Base-by-base conservation (phyloP, 2,113 vertebrate genomes). In the Thunnus maccoyii region DNA sequence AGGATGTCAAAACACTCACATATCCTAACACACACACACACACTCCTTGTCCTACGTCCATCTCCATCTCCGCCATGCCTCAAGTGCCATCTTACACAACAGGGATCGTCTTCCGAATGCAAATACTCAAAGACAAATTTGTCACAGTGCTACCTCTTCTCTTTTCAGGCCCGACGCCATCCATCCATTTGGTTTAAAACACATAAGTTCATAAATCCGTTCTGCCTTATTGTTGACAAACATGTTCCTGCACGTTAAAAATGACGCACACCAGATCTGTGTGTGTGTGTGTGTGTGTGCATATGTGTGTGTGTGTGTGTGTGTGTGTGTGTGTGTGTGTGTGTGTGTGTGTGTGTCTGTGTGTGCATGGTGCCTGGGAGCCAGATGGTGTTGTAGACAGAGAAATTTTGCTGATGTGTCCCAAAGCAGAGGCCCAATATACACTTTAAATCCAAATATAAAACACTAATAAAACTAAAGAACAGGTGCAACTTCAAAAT, bases 31-130 rank as follows among this genome's bases (percentile, higher is more conserved):
- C 57, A 76, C 57, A 50, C 52, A 72, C 52, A 64, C 52, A 54
- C 50, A 25, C 46, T 25, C 62, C 46, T 58, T 22, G 18, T 63
- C 67, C 72, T 80, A 55, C 60, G 73, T 88, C 64, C 60, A 76
- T 88, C 64, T 71, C 48, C 71, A 58, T 69, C 30, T 61, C 55
- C 16, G 32, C 47, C 63, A 25, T 58, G 82, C 78, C 80, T 88
- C 47, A 64, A 84, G 88, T 78, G 88, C 86, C 63, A 78, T 75
- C 86, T 87, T 88, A 88, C 89, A 91, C 86, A 85, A 91, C 70
- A 16, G 50, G 32, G 69, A 83, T 83, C 70, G 25, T 84, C 76
- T 85, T 88, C 80, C 66, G 76, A 76, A 89, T 70, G 58, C 51
- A 15, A 77, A 82, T 52, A 64, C 81, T 82, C 64, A 41, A 16